Percentiles rank a stretch among this genome's conserved stretches.
Evolutionary conservation across 2,888 invertebrate genomes (phyloP).

Genomic region (Tipula vernalis): DNA sequence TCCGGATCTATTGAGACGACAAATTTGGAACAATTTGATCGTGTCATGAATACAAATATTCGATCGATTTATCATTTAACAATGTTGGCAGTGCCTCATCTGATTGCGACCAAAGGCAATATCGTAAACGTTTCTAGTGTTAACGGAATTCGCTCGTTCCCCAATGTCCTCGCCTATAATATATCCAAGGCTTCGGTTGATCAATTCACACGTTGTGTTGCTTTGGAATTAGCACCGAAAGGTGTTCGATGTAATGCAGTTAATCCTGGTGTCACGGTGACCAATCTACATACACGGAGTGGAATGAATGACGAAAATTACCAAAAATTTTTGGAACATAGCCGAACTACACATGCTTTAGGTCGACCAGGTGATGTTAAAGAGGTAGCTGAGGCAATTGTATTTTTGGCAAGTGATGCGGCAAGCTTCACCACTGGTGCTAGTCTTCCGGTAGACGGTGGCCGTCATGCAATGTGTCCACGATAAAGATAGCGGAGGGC

Average conservation of each 20-base stretch:
- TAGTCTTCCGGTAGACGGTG: slow-evolving; percentile 85
- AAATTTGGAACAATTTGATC: slow-evolving; percentile 74
- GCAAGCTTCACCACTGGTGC: slow-evolving; percentile 87
- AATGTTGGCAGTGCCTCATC: slow-evolving; percentile 75
- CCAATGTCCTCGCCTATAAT: slow-evolving; percentile 80
- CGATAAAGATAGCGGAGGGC: slow-evolving; percentile 40
- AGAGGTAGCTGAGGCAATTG: slow-evolving; percentile 83
- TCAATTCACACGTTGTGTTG: slow-evolving; percentile 86
- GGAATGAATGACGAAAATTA: slow-evolving; percentile 77
- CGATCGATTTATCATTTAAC: slow-evolving; percentile 71
- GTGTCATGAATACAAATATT: slow-evolving; percentile 80
- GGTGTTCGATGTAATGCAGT: slow-evolving; percentile 83
- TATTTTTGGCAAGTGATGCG: slow-evolving; percentile 79
- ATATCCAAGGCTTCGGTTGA: slow-evolving; percentile 91
- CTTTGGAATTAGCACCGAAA: slow-evolving; percentile 71
- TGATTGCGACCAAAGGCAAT: slow-evolving; percentile 72
- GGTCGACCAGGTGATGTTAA: slow-evolving; percentile 71
- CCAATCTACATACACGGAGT: slow-evolving; percentile 74
- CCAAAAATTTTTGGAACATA: slow-evolving; percentile 68
- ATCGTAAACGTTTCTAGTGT: slow-evolving; percentile 95
- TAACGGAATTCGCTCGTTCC: slow-evolving; percentile 79
- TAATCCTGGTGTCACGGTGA: slow-evolving; percentile 81
- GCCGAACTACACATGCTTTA: slow-evolving; percentile 81
- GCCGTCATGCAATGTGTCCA: slow-evolving; percentile 87
- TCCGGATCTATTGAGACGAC: slow-evolving; percentile 76